Evolutionary conservation across 2,888 invertebrate species (phyloP), one percentile per base, ranked within the genome.

Genomic region (Eupithecia tripunctaria): DNA sequence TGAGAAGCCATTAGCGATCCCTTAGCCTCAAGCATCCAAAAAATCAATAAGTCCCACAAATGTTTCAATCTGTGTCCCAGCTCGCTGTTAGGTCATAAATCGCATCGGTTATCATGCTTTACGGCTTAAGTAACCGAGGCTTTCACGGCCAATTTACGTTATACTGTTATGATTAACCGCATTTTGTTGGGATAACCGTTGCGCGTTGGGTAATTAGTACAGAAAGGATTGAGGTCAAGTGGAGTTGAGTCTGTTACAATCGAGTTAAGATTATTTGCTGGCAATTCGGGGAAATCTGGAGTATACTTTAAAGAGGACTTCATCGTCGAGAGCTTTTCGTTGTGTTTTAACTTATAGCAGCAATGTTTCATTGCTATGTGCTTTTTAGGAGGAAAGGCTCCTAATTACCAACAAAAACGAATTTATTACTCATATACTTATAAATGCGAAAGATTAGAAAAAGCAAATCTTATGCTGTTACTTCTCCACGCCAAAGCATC

Each of bases 71-170:
- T 72, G 62, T 71, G 74, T 27, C 60, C 62, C n/a, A 10, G 41
- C 73, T 51, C 67, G 62, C 66, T 72, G 74, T 76, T 77, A 78
- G 77, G 80, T 79, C 78, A 82, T 82, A 82, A 84, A 83, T 81
- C 79, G 81, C 76, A 77, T 76, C 76, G 79, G 79, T 72, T 81
- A 80, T 80, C 80, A 75, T 77, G 75, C 70, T 79, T 82, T 82
- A 82, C 79, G 80, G 74, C 66, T 77, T 71, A 73, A 81, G 75
- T 77, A 76, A 75, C 75, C 76, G 64, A 79, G 74, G 77, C 79
- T 81, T 84, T 84, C 82, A 83, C 82, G 84, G 79, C 81, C 82
- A 83, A 84, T 85, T 84, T 79, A 82, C 80, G 78, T 68, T 68
- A 76, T 81, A 84, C 80, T 80, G 82, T 82, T 84, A 82, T 79